Conservation (phyloP, 2,113 vertebrate species). For the Tenebrosternarchus preto region DNA sequence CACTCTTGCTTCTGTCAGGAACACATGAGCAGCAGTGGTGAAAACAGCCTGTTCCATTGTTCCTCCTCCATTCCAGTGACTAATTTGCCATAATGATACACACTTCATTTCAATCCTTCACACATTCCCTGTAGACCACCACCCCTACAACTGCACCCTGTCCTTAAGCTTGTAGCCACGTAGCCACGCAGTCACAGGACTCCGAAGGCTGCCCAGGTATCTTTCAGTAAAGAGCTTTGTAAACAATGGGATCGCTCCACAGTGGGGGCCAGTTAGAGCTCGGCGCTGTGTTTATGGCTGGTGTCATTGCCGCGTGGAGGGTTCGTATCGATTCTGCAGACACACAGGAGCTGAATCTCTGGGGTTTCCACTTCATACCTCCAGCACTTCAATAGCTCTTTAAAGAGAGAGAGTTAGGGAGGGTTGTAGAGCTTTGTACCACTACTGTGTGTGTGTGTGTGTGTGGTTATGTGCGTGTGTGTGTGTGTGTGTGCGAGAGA, state of each 20-base stretch:
- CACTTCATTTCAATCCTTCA: slow-evolving; percentile 18
- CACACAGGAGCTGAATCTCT: slow-evolving; percentile 51
- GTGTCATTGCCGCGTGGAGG: slow-evolving; percentile 50
- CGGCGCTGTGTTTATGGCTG: slow-evolving; percentile 42
- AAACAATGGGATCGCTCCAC: slow-evolving; percentile 44
- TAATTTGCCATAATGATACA: slow-evolving; percentile 32
- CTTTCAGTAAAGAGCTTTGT: slow-evolving; percentile 44
- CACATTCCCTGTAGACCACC: background rate
- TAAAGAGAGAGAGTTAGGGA: slow-evolving; percentile 49
- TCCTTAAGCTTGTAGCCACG: background rate
- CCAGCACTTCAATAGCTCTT: slow-evolving; percentile 54
- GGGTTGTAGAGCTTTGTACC: slow-evolving; percentile 49
- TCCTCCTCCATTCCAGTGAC: slow-evolving; percentile 16
- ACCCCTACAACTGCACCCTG: background rate
- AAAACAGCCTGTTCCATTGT: slow-evolving; percentile 23
- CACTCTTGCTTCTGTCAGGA: slow-evolving; percentile 26
- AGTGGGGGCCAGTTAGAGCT: slow-evolving; percentile 46
- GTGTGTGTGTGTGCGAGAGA: background rate
- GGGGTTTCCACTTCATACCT: slow-evolving; percentile 53
- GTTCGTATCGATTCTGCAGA: slow-evolving; percentile 52
- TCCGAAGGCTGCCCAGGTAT: slow-evolving; percentile 19
- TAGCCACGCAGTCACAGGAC: slow-evolving; percentile 22
- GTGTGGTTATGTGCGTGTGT: slow-evolving; percentile 18
- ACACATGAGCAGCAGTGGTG: slow-evolving; percentile 7
- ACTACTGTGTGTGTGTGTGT: slow-evolving; percentile 38